Percentiles rank a stretch among this genome's conserved stretches.
Evolutionary conservation across 1,140 invertebrate species (phyloP).

Genomic region (Portunus trituberculatus): DNA sequence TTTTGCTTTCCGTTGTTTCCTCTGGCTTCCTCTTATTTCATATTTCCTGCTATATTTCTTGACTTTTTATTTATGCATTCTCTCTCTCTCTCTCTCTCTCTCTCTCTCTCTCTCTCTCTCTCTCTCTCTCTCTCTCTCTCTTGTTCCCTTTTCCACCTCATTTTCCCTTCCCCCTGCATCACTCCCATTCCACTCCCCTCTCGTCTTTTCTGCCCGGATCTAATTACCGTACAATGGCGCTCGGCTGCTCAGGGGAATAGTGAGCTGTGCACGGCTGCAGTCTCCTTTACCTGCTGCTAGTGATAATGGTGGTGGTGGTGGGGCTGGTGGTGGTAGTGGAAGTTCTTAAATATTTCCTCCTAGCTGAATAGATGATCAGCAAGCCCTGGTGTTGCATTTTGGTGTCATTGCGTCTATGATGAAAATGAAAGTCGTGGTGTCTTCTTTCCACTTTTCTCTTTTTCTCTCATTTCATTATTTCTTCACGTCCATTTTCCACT

Average conservation of each 20-base stretch:
- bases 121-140: background rate
- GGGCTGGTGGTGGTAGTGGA: background rate
- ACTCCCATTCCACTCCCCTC: background rate
- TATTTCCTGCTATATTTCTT: no score
- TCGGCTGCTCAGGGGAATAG: constrained; percentile 8
- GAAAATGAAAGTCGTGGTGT: no score
- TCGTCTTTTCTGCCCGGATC: background rate
- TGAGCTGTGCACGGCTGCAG: background rate
- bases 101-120: background rate
- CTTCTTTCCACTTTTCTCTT: no score
- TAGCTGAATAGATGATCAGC: no score
- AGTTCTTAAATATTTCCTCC: background rate
- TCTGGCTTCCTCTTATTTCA: no score
- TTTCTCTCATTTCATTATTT: no score
- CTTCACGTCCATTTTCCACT: no score
- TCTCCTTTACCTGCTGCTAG: no score
- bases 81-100: background rate
- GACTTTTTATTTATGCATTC: no score
- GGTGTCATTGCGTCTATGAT: no score
- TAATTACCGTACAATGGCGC: constrained; percentile 1
- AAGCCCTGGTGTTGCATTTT: no score
- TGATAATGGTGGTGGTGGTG: background rate
- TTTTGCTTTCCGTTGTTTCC: no score
- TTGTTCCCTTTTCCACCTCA: background rate
- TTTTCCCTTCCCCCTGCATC: background rate